Evolutionary conservation across 1,140 invertebrate species (phyloP).

Genomic region (Cotesia vestalis): DNA sequence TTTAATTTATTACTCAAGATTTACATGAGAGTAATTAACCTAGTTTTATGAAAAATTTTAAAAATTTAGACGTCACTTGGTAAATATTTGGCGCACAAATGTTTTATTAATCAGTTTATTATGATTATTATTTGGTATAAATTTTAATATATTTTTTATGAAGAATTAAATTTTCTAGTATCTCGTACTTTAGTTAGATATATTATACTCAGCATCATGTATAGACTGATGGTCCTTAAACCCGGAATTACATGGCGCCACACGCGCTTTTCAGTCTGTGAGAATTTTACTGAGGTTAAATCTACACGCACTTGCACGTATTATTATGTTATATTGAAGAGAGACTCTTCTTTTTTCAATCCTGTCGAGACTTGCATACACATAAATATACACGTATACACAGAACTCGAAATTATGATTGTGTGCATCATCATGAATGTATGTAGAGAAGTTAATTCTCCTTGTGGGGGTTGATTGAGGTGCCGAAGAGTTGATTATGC

Average conservation of each 20-base stretch:
- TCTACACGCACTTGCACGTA: conserved; percentile 29
- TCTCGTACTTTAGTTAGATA: no score
- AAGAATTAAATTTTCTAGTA: not conserved
- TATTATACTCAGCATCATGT: conserved; percentile 10
- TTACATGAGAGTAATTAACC: no score
- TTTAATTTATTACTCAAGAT: no score
- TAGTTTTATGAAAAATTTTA: no score
- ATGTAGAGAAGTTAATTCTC: not conserved
- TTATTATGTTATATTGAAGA: conserved; percentile 4
- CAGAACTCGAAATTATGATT: not conserved
- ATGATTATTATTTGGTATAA: no score
- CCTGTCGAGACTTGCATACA: not conserved
- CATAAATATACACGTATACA: conserved; percentile 3
- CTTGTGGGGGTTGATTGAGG: conserved; percentile 50
- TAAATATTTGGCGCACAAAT: no score
- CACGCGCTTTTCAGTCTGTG: conserved; percentile 23
- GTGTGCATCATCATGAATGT: not conserved
- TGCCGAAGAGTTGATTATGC: conserved; percentile 45
- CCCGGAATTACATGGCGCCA: conserved; percentile 31
- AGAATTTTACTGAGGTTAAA: conserved; percentile 28
- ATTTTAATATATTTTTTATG: no score
- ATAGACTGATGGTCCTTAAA: conserved; percentile 14
- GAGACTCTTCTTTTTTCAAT: conserved; percentile 7
- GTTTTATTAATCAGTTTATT: no score
- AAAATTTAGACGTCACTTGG: no score